Percentiles rank a stretch among this genome's conserved stretches.
Evolutionary conservation across 2,113 vertebrate species (phyloP).

Genomic region (Rhabdomys dilectus): DNA sequence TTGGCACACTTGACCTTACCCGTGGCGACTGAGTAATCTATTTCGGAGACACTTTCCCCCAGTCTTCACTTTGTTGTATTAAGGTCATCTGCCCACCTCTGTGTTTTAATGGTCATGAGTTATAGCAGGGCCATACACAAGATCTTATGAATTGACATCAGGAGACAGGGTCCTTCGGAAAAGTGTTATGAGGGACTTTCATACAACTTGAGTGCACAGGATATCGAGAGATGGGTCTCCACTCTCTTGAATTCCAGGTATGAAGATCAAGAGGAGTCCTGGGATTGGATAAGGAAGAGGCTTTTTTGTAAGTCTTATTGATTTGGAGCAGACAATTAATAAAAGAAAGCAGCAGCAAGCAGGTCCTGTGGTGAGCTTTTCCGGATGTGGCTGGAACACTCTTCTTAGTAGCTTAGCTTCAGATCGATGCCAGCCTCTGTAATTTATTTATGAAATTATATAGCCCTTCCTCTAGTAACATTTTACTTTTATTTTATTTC

Average conservation of each 20-base stretch:
- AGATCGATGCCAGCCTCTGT: slow-evolving; percentile 33
- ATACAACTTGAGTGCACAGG: background rate
- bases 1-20: background rate
- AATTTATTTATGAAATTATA: slow-evolving; percentile 78
- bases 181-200: background rate
- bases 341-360: background rate
- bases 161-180: background rate
- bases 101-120: background rate
- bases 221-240: background rate
- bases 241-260: background rate
- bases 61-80: background rate
- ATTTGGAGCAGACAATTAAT: slow-evolving; percentile 37
- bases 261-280: background rate
- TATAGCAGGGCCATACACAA: background rate
- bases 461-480: slow-evolving; percentile 65
- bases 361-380: background rate
- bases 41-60: background rate
- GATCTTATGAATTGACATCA: background rate
- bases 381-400: background rate
- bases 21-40: background rate
- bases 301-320: background rate
- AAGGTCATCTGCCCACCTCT: background rate
- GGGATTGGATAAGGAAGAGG: background rate
- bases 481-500: slow-evolving; percentile 78
- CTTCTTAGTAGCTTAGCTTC: background rate